These are phyloP conservation scores for Megalops cyprinoides DNA, from an alignment of 2,797 vertebrate species.

Conservation along the genomic window DNA sequence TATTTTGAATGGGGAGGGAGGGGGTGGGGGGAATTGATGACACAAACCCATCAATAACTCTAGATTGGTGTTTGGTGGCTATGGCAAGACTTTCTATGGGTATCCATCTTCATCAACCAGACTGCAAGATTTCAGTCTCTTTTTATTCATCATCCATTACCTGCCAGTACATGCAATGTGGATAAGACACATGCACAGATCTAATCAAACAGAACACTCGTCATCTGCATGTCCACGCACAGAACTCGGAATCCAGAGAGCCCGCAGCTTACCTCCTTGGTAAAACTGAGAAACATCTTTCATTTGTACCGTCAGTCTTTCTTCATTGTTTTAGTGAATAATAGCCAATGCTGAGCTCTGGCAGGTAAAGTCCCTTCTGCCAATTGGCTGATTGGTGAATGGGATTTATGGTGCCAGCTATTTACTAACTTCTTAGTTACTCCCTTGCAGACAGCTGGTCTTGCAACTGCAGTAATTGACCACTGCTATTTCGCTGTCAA, in stretches of 20 bases:
- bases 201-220: background rate
- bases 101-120: slow-evolving; percentile 50
- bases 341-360: slow-evolving; percentile 44
- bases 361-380: slow-evolving; percentile 57
- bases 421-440: no score
- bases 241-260: background rate
- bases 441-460: no score
- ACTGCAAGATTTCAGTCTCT: slow-evolving; percentile 21
- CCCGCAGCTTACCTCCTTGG: background rate
- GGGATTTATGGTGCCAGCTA: slow-evolving; percentile 19
- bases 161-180: slow-evolving; percentile 40
- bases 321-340: slow-evolving; percentile 44
- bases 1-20: background rate
- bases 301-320: background rate
- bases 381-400: slow-evolving; percentile 44
- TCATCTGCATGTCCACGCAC: background rate
- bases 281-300: background rate
- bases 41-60: slow-evolving; percentile 27
- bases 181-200: slow-evolving; percentile 17
- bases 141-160: slow-evolving; percentile 33
- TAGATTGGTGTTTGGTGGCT: background rate
- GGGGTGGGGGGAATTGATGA: slow-evolving; percentile 13
- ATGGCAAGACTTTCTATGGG: background rate
- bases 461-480: background rate
- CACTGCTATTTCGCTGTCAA: background rate